Conservation (phyloP, 1,140 invertebrate species). For the Cyphomyrmex costatus region DNA sequence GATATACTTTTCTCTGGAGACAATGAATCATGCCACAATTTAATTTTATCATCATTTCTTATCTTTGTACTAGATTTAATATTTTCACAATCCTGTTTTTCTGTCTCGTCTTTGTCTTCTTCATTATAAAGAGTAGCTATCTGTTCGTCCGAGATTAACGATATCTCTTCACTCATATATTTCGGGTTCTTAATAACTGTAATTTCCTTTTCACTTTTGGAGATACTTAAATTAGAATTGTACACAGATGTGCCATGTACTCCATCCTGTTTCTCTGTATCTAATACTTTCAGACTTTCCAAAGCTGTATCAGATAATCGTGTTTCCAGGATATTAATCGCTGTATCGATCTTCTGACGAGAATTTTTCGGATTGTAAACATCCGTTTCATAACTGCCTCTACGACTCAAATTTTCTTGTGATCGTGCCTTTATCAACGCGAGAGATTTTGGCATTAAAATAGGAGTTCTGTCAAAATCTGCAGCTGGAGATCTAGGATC, state of each 20-base stretch:
- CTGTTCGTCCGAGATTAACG: conserved; percentile 3
- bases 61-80: conserved; percentile 8
- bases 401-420: conserved; percentile 50
- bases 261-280: background rate
- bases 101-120: background rate
- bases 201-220: conserved; percentile 47
- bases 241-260: background rate
- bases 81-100: background rate
- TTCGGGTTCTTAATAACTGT: conserved; percentile 44
- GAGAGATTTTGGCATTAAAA: conserved; percentile 77
- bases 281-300: background rate
- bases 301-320: conserved; percentile 69
- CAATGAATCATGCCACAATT: conserved; percentile 79
- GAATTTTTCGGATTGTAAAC: conserved; percentile 60
- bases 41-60: conserved; percentile 72
- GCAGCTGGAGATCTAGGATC: conserved; percentile 83
- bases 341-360: conserved; percentile 74
- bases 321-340: conserved; percentile 75
- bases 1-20: conserved; percentile 45
- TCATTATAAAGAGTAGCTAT: background rate
- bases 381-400: conserved; percentile 58
- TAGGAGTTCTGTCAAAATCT: conserved; percentile 82
- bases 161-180: background rate
- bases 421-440: conserved; percentile 63
- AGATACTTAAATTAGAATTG: conserved; percentile 20